Percentiles rank a stretch among this genome's conserved stretches.
phyloP scores from a whole-genome alignment of 2,888 invertebrate species.

The Scelioninae gen. 1 region DNA sequence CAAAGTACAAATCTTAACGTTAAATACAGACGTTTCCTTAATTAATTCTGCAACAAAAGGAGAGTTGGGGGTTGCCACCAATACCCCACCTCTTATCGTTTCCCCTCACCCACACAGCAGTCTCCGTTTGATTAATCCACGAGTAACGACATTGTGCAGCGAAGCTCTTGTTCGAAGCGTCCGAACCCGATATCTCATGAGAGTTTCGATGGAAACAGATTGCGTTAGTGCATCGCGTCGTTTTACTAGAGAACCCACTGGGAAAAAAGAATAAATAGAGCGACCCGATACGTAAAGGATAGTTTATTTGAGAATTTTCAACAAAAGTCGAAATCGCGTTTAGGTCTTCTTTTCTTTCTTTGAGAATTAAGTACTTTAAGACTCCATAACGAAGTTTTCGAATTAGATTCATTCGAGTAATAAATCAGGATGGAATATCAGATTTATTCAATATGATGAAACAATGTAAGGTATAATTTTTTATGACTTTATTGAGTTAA shows the following conservation, averaged over 20 bases:
- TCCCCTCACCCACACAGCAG: not conserved
- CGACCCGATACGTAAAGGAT: slow-evolving; percentile 49
- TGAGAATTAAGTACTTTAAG: too few relatives aligned
- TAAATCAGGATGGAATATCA: too few relatives aligned
- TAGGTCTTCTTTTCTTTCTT: not conserved
- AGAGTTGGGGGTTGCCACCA: not conserved
- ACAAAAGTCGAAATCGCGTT: slow-evolving; percentile 5
- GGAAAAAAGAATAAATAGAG: slow-evolving; percentile 61
- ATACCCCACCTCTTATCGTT: not conserved
- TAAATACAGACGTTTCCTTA: slow-evolving; percentile 42
- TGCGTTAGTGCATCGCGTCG: slow-evolving; percentile 67
- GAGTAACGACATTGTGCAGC: slow-evolving; percentile 65
- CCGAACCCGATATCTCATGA: slow-evolving; percentile 69
- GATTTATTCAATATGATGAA: too few relatives aligned
- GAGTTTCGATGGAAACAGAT: slow-evolving; percentile 68
- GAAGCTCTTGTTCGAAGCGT: slow-evolving; percentile 66
- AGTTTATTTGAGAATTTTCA: slow-evolving; percentile 37
- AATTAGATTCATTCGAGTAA: too few relatives aligned
- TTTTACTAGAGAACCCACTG: slow-evolving; percentile 44
- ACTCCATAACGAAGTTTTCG: too few relatives aligned
- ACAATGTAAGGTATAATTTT: too few relatives aligned
- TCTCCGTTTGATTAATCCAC: slow-evolving; percentile 66
- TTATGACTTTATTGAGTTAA: too few relatives aligned
- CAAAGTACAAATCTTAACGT: slow-evolving; percentile 45
- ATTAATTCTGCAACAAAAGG: slow-evolving; percentile 48